These are phyloP conservation scores for Calameuta filiformis DNA, from an alignment of 2,888 invertebrate genomes.

Conservation along the genomic window DNA sequence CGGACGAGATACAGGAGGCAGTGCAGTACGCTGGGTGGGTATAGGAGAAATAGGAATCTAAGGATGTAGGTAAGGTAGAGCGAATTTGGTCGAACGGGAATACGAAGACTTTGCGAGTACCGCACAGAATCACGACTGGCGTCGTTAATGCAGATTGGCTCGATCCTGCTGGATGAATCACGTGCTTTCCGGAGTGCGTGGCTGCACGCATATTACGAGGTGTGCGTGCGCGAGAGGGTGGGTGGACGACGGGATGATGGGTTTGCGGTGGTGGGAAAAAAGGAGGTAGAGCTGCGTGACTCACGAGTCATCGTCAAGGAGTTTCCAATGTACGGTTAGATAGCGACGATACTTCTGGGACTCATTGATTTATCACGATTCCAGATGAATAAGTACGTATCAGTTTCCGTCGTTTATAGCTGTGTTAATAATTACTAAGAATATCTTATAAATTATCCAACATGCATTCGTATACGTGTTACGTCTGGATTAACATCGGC, in stretches of 20 bases:
- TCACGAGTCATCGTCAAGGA: constrained; percentile 31
- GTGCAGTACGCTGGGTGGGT: background rate
- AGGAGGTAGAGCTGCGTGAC: constrained; percentile 37
- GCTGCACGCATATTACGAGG: constrained; percentile 38
- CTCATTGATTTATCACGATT: background rate
- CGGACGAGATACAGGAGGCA: background rate
- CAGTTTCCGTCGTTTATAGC: background rate
- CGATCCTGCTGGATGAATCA: constrained; percentile 40
- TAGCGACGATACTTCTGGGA: background rate
- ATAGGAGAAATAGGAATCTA: background rate
- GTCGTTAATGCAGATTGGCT: constrained; percentile 38
- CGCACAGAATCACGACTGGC: constrained; percentile 24
- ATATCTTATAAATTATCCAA: background rate
- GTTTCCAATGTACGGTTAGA: background rate
- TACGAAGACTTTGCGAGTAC: background rate
- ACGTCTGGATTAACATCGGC: background rate
- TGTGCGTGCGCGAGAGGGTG: constrained; percentile 20
- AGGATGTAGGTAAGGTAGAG: background rate
- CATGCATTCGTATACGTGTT: background rate
- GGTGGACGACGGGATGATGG: constrained; percentile 21
- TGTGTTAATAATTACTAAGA: background rate
- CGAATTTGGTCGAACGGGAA: background rate
- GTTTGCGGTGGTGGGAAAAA: background rate
- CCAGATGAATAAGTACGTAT: background rate
- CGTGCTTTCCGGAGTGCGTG: constrained; percentile 48